phyloP scores from a whole-genome alignment of 2,797 vertebrate species.

The Sebastolobus alascanus region DNA sequence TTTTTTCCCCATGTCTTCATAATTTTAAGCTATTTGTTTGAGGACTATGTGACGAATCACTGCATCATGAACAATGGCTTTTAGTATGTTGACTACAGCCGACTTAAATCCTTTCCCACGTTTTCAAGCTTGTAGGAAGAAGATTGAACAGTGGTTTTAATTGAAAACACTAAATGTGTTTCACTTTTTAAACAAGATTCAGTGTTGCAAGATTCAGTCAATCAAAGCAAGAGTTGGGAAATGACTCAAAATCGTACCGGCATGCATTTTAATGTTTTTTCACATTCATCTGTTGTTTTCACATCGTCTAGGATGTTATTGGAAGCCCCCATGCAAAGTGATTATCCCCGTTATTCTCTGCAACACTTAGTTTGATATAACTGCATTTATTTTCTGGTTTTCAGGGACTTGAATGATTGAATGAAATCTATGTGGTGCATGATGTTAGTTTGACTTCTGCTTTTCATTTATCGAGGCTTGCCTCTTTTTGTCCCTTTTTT shows the following conservation, averaged over 20 bases:
- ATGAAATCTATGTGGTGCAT: slow-evolving; percentile 17
- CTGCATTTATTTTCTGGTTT: slow-evolving; percentile 55
- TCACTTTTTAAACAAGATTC: slow-evolving; percentile 4
- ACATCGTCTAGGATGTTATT: slow-evolving; percentile 57
- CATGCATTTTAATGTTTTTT: slow-evolving; percentile 40
- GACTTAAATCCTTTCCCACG: background rate
- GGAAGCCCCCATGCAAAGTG: slow-evolving; percentile 53
- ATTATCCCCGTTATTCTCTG: slow-evolving; percentile 25
- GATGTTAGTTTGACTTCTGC: background rate
- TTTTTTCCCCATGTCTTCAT: background rate
- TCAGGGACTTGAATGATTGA: slow-evolving; percentile 46
- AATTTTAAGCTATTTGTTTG: slow-evolving; percentile 39
- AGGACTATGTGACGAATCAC: background rate
- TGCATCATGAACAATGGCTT: background rate
- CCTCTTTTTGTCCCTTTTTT: slow-evolving; percentile 48
- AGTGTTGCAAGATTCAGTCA: background rate
- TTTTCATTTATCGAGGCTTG: slow-evolving; percentile 25
- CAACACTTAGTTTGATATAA: slow-evolving; percentile 41
- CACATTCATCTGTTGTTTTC: slow-evolving; percentile 48
- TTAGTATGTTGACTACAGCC: background rate
- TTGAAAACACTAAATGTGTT: slow-evolving; percentile 1
- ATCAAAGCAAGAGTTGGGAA: slow-evolving; percentile 21
- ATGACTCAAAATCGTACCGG: background rate
- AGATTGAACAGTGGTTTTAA: background rate
- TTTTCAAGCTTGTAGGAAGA: slow-evolving; percentile 11